These are phyloP conservation scores for Drosophila murphyi DNA, from an alignment of 1,140 invertebrate genomes.

Conservation along the genomic window DNA sequence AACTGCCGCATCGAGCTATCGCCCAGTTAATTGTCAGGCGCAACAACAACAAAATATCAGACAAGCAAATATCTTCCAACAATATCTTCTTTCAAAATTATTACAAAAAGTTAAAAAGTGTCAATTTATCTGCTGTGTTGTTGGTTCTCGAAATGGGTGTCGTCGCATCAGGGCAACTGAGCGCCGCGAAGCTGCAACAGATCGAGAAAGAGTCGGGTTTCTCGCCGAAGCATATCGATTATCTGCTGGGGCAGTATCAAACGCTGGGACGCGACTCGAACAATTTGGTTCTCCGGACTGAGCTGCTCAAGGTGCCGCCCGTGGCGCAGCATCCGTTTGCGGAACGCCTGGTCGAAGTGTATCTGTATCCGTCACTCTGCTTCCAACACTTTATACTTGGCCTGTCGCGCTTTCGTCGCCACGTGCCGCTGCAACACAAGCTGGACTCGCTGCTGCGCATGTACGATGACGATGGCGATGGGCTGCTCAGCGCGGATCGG, in stretches of 20 bases:
- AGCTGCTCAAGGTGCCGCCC: conserved; percentile 36
- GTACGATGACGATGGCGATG: conserved; percentile 51
- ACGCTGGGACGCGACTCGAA: conserved; percentile 38
- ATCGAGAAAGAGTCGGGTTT: conserved; percentile 48
- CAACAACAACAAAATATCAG: too few relatives aligned
- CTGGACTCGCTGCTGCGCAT: conserved; percentile 28
- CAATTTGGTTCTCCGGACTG: conserved; percentile 39
- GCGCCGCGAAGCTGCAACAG: conserved; percentile 22
- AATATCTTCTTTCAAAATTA: too few relatives aligned
- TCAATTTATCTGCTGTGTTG: neutral
- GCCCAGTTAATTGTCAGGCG: too few relatives aligned
- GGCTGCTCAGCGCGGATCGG: conserved; percentile 36
- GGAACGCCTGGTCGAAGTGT: conserved; percentile 35
- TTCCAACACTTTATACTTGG: conserved; percentile 43
- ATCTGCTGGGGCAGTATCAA: conserved; percentile 49
- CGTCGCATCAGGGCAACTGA: conserved; percentile 34
- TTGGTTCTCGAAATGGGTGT: conserved; percentile 40
- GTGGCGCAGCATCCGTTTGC: conserved; percentile 48
- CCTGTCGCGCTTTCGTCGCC: conserved; percentile 40
- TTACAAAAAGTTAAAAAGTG: neutral
- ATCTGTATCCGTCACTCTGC: conserved; percentile 43
- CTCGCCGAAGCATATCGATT: conserved; percentile 49
- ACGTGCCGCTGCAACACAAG: conserved; percentile 33
- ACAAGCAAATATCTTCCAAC: too few relatives aligned
- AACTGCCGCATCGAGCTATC: too few relatives aligned